These are phyloP conservation scores for Drosophila infuscata DNA, from an alignment of 2,888 invertebrate species.

Conservation along the genomic window DNA sequence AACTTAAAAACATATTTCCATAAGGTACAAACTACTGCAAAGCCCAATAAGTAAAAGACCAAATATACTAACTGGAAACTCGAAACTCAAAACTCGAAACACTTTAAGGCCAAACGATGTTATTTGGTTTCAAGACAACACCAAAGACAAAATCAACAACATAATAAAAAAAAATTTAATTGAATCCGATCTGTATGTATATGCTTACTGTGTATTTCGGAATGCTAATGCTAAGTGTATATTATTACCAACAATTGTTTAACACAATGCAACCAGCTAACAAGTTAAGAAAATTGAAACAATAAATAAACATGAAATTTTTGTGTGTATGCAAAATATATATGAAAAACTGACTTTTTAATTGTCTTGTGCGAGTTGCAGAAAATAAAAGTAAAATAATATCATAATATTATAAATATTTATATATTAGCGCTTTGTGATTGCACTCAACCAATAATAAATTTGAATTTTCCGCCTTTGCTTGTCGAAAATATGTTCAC, in stretches of 20 bases:
- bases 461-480: background rate
- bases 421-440: background rate
- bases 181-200: constrained; percentile 35
- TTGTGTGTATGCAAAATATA: constrained; percentile 72
- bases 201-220: constrained; percentile 44
- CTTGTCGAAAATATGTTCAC: background rate
- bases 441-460: background rate
- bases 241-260: constrained; percentile 31
- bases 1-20: constrained; percentile 29
- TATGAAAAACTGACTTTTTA: constrained; percentile 15
- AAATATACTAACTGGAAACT: constrained; percentile 46
- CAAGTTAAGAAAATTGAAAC: constrained; percentile 61
- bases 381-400: background rate
- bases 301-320: constrained; percentile 68
- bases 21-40: constrained; percentile 42
- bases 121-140: constrained; percentile 75
- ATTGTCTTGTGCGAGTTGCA: background rate
- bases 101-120: constrained; percentile 59
- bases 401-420: background rate
- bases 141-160: constrained; percentile 14
- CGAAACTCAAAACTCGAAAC: constrained; percentile 29
- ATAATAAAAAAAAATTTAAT: constrained; percentile 10
- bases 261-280: constrained; percentile 44
- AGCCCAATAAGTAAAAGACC: constrained; percentile 39
- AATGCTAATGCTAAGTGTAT: constrained; percentile 24